Conservation (phyloP, 2,113 vertebrate genomes). For the Equus quagga region DNA sequence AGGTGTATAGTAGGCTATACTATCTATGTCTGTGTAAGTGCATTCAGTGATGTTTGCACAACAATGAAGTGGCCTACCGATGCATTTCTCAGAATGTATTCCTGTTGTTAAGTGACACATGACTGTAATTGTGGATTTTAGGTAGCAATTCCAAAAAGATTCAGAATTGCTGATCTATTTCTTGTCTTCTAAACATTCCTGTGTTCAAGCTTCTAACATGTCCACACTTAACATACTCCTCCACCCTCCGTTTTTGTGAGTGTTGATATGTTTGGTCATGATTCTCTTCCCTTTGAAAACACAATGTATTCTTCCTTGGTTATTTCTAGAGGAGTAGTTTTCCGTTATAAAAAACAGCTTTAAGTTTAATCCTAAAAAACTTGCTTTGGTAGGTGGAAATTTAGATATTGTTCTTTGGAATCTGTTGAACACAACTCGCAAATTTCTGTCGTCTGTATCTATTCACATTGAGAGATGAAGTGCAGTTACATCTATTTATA, state of each 20-base stretch:
- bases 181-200: background rate
- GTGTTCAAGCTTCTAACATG: background rate
- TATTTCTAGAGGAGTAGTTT: constrained; percentile 19
- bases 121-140: background rate
- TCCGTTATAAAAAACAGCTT: background rate
- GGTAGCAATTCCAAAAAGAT: background rate
- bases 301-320: background rate
- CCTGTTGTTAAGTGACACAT: too few species aligned
- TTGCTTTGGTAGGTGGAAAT: constrained; percentile 5
- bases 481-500: background rate
- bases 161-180: background rate
- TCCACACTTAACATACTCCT: background rate
- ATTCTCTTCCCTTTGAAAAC: constrained; percentile 6
- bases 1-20: too few species aligned
- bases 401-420: constrained; percentile 1
- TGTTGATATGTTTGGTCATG: background rate
- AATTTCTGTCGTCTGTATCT: background rate
- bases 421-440: background rate
- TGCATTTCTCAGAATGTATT: too few species aligned
- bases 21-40: too few species aligned
- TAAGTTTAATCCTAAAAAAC: constrained; percentile 25
- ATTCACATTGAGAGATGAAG: constrained; percentile 20
- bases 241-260: background rate
- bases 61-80: too few species aligned
- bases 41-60: too few species aligned